Evolutionary conservation across 2,797 vertebrate genomes (phyloP).

Genomic region (Alfaro cultratus): DNA sequence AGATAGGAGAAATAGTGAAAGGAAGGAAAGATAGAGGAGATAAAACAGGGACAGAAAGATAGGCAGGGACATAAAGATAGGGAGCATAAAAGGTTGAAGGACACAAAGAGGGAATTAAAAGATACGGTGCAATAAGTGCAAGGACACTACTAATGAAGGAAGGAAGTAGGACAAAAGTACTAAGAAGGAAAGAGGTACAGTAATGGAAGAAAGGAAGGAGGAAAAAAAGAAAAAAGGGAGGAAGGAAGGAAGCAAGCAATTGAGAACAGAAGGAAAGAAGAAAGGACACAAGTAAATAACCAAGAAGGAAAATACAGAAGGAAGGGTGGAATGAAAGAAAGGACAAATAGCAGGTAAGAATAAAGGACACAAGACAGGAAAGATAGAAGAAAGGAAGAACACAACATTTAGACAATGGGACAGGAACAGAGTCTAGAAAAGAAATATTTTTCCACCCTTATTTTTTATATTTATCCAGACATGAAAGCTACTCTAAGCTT

Average conservation of each 20-base stretch:
- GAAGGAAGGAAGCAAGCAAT: too few relatives aligned
- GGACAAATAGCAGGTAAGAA: not conserved
- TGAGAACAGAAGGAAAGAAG: not conserved
- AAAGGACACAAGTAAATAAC: not conserved
- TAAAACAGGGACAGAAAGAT: not conserved
- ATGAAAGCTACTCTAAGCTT: not conserved
- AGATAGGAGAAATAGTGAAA: not conserved
- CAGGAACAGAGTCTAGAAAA: not conserved
- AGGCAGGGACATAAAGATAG: not conserved
- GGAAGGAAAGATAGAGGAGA: not conserved
- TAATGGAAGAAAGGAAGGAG: not conserved
- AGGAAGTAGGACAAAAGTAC: not conserved
- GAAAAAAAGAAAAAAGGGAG: not conserved
- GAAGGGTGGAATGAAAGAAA: not conserved
- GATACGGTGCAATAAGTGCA: not conserved
- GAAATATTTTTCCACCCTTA: not conserved
- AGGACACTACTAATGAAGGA: not conserved
- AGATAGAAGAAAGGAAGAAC: not conserved
- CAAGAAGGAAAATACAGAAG: not conserved
- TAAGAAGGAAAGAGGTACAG: not conserved
- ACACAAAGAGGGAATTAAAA: not conserved
- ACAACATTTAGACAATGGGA: not conserved
- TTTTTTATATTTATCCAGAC: not conserved
- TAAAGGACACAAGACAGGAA: not conserved
- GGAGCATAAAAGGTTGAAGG: not conserved